Conservation (phyloP, 2,797 vertebrate species). For the Phalloptychus januarius region DNA sequence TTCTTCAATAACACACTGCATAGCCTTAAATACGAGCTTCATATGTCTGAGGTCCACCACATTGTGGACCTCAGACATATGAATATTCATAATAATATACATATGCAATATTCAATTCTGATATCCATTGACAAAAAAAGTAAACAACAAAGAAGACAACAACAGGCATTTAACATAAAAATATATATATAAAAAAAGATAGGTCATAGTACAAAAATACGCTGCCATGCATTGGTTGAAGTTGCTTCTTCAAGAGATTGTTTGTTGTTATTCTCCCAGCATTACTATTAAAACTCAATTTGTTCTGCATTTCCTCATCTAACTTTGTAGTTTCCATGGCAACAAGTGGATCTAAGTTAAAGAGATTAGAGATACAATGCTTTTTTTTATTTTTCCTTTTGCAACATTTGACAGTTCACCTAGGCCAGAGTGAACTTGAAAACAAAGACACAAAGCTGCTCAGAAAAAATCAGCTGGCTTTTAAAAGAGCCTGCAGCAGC, state of each 20-base stretch:
- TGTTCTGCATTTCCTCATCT: neutral
- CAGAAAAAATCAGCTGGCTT: neutral
- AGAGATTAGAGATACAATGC: constrained; percentile 7
- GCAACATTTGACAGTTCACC: neutral
- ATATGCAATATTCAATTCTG: too few species aligned
- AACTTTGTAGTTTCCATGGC: constrained; percentile 21
- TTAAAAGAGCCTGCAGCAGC: neutral
- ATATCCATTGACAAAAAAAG: too few species aligned
- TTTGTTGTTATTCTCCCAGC: neutral
- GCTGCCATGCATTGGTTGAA: too few species aligned
- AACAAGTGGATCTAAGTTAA: constrained; percentile 10
- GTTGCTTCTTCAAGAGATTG: constrained; percentile 6
- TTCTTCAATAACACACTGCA: constrained; percentile 3
- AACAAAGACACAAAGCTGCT: neutral
- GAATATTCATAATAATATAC: too few species aligned
- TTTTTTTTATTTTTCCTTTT: constrained; percentile 3
- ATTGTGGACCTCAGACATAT: too few species aligned
- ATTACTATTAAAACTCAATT: neutral
- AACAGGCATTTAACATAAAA: too few species aligned
- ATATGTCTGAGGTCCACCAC: neutral
- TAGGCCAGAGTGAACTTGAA: neutral
- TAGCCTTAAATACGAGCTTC: constrained; percentile 10
- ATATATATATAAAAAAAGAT: too few species aligned
- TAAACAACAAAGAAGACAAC: too few species aligned
- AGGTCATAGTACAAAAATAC: too few species aligned